Conservation (phyloP, 2,797 vertebrate species). For the Arrhamphus sclerolepis region DNA sequence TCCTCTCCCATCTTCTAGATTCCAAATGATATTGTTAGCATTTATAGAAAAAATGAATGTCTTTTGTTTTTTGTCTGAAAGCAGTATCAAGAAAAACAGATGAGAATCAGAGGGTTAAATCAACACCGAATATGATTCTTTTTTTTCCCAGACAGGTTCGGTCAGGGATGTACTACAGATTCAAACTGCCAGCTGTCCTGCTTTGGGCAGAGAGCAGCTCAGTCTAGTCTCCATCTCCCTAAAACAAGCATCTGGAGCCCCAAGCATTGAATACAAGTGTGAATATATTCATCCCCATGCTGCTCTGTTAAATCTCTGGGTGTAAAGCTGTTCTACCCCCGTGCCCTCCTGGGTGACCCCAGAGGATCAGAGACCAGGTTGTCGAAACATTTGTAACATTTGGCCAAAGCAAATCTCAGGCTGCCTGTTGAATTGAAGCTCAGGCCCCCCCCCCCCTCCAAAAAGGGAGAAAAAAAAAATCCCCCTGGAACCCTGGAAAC, state of each 20-base stretch:
- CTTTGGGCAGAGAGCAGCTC: slow-evolving; percentile 39
- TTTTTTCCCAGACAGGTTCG: slow-evolving; percentile 41
- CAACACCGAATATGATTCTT: slow-evolving; percentile 21
- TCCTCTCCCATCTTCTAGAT: no score
- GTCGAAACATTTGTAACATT: slow-evolving; percentile 91
- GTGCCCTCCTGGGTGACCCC: slow-evolving; percentile 73
- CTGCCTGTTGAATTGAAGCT: slow-evolving; percentile 81
- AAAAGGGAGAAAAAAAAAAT: slow-evolving; percentile 52
- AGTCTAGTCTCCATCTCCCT: slow-evolving; percentile 51
- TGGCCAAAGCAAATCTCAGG: slow-evolving; percentile 85
- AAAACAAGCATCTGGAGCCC: slow-evolving; percentile 76
- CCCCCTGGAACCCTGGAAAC: slow-evolving; percentile 71
- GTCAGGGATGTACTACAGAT: slow-evolving; percentile 17
- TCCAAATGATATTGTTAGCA: no score
- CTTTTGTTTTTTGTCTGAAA: no score
- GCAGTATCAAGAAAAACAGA: no score
- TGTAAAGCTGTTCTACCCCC: slow-evolving; percentile 71
- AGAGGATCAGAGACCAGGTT: slow-evolving; percentile 85
- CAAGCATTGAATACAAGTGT: slow-evolving; percentile 63
- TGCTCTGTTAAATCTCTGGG: slow-evolving; percentile 76
- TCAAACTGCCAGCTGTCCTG: slow-evolving; percentile 56
- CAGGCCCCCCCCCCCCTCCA: slow-evolving; percentile 9
- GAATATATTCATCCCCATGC: slow-evolving; percentile 80
- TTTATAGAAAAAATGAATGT: no score
- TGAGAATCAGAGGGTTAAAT: no score